Evolutionary conservation across 2,113 vertebrate species (phyloP).

Genomic region (Ctenomys sociabilis): DNA sequence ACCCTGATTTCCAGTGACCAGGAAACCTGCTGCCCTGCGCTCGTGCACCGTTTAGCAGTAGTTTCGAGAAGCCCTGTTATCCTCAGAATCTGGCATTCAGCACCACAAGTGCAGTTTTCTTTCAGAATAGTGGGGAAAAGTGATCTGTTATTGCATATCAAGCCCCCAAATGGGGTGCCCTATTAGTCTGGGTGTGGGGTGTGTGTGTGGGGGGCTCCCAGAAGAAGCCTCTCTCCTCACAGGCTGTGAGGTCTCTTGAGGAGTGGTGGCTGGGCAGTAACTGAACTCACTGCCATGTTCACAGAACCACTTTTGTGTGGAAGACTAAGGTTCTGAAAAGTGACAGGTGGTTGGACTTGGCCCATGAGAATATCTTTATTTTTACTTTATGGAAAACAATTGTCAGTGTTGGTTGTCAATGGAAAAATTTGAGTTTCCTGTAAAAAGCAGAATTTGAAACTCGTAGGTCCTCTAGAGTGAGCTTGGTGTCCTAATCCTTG

Average conservation of each 20-base stretch:
- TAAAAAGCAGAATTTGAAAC: constrained; percentile 38
- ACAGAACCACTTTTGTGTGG: not conserved
- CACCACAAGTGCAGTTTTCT: not conserved
- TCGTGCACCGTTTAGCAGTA: not conserved
- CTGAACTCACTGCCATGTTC: not conserved
- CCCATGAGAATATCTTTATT: not conserved
- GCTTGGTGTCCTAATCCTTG: not conserved
- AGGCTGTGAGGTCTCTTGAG: not conserved
- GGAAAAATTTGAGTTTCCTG: not conserved
- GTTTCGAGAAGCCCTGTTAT: not conserved
- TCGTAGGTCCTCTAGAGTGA: not conserved
- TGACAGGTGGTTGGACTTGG: not conserved
- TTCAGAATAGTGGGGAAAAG: not conserved
- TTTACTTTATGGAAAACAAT: constrained; percentile 4
- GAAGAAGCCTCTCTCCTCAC: not conserved
- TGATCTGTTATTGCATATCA: not conserved
- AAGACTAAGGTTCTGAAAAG: not conserved
- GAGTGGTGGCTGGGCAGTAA: not conserved
- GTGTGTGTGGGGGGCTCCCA: not conserved
- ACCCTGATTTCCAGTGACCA: not conserved
- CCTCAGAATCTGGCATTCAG: not conserved
- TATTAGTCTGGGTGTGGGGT: not conserved
- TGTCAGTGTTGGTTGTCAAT: not conserved
- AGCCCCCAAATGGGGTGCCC: not conserved
- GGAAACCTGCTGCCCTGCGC: not conserved